Evolutionary conservation across 64 coral and sea anemone genomes (phyloP).

Genomic region (Anthopleura sola): DNA sequence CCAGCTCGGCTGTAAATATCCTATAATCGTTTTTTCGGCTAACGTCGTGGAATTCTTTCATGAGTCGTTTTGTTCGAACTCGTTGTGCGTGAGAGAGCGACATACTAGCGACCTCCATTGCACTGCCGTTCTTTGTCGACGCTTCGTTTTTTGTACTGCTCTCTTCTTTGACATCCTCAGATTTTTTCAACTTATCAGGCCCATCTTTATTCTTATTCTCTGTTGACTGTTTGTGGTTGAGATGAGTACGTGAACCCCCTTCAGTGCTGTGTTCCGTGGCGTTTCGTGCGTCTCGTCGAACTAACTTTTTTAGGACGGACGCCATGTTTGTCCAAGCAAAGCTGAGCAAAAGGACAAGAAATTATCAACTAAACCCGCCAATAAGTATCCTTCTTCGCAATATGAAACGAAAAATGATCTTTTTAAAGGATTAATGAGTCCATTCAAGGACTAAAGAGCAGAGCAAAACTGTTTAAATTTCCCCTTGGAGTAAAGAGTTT

Average conservation of each 20-base stretch:
- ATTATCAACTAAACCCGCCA: neutral
- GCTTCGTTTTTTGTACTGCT: conserved; percentile 32
- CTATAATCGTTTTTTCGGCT: conserved; percentile 66
- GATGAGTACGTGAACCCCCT: conserved; percentile 23
- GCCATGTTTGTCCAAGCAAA: conserved; percentile 66
- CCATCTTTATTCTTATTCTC: conserved; percentile 44
- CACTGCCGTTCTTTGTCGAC: conserved; percentile 9
- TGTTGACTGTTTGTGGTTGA: conserved; percentile 59
- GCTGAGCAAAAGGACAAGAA: neutral
- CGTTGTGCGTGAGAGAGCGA: conserved; percentile 73
- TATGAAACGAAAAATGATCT: neutral
- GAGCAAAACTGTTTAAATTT: neutral
- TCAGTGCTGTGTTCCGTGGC: conserved; percentile 47
- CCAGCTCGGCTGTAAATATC: conserved; percentile 90
- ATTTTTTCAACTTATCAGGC: conserved; percentile 34
- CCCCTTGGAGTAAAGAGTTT: neutral
- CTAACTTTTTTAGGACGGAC: conserved; percentile 84
- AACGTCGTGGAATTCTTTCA: conserved; percentile 93
- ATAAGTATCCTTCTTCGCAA: neutral
- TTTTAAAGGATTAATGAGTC: neutral
- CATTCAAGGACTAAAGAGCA: neutral
- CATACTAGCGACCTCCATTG: conserved; percentile 64
- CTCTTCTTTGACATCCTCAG: conserved; percentile 27
- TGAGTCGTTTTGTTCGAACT: conserved; percentile 76
- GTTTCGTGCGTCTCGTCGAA: conserved; percentile 80